phyloP scores from a whole-genome alignment of 92 coral and sea anemone species.

The Phymanthus crucifer region DNA sequence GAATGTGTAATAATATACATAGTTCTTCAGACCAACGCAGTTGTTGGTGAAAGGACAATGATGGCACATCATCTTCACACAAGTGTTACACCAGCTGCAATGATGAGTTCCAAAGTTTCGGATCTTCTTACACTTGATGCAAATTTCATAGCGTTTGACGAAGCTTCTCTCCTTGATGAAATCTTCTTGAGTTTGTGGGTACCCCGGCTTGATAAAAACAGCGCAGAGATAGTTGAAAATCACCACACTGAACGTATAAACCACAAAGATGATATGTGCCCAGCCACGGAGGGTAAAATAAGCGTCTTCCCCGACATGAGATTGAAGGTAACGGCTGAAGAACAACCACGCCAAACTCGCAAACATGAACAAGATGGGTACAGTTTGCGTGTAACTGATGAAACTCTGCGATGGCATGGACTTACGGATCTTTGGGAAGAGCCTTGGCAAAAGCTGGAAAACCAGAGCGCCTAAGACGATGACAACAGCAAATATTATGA shows the following conservation, averaged over 20 bases:
- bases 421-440: conserved; percentile 76
- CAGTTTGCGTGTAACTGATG: conserved; percentile 72
- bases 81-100: conserved; percentile 88
- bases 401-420: conserved; percentile 65
- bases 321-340: conserved; percentile 69
- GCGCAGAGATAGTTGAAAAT: conserved; percentile 78
- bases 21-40: conserved; percentile 94
- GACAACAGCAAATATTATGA: conserved; percentile 61
- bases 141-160: conserved; percentile 71
- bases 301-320: conserved; percentile 79
- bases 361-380: conserved; percentile 78
- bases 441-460: conserved; percentile 79
- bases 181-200: conserved; percentile 79
- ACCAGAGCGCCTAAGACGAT: conserved; percentile 74
- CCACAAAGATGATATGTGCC: conserved; percentile 62
- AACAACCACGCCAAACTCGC: conserved; percentile 77
- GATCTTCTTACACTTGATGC: conserved; percentile 74
- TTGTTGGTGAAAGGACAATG: conserved; percentile 99
- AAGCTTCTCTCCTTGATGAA: conserved; percentile 65
- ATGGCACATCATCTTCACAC: conserved; percentile 98
- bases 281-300: conserved; percentile 78
- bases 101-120: conserved; percentile 92
- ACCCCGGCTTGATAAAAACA: conserved; percentile 78
- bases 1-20: conserved; percentile 82
- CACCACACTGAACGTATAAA: conserved; percentile 50